Evolutionary conservation across 1,140 invertebrate genomes (phyloP).

Genomic region (Saxidomus purpurata): DNA sequence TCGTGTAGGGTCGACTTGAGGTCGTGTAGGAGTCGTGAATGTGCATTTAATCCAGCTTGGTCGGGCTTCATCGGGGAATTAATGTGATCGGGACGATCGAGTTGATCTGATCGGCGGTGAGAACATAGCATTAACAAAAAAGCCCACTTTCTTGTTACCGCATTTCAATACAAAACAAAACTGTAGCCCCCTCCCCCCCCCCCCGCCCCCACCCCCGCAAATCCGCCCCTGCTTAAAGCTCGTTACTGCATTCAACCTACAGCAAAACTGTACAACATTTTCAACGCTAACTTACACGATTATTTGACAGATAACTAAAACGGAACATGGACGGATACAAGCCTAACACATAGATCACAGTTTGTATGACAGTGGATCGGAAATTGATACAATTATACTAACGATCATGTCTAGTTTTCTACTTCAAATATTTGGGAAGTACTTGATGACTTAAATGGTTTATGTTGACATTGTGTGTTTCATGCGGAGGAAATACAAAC

Average conservation of each 20-base stretch:
- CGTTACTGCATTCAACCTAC: background rate
- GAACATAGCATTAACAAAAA: too few relatives aligned
- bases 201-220: too few relatives aligned
- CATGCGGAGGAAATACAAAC: background rate
- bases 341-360: background rate
- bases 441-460: background rate
- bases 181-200: too few relatives aligned
- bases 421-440: slow-evolving; percentile 6
- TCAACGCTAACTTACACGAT: background rate
- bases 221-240: too few relatives aligned
- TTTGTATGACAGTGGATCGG: background rate
- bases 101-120: too few relatives aligned
- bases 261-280: background rate
- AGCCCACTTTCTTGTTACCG: too few relatives aligned
- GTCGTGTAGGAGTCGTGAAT: too few relatives aligned
- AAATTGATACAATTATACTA: slow-evolving; percentile 7
- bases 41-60: too few relatives aligned
- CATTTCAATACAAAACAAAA: too few relatives aligned
- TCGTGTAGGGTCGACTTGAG: too few relatives aligned
- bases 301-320: slow-evolving; percentile 16
- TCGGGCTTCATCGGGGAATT: too few relatives aligned
- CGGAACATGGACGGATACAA: background rate
- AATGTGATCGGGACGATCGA: too few relatives aligned
- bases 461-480: background rate
- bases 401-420: background rate